These are phyloP conservation scores for Nibea albiflora DNA, from an alignment of 2,113 vertebrate genomes.

Conservation along the genomic window DNA sequence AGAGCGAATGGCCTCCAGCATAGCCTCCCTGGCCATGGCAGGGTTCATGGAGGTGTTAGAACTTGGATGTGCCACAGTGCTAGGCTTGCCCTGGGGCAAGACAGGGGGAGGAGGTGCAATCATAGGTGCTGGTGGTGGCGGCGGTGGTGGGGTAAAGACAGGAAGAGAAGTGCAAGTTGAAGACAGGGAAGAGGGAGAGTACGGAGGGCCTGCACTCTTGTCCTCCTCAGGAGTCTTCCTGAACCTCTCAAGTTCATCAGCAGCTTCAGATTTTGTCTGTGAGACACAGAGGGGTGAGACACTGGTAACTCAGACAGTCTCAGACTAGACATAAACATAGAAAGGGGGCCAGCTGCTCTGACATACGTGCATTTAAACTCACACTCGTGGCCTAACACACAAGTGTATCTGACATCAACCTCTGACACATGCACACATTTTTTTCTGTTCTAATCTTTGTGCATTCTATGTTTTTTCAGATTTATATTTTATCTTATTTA, in stretches of 20 bases:
- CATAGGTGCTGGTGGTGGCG: constrained; percentile 49
- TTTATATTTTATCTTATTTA: constrained; percentile 13
- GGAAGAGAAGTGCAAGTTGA: constrained; percentile 49
- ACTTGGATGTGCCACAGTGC: constrained; percentile 43
- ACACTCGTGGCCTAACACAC: not conserved
- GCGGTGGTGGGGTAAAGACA: constrained; percentile 38
- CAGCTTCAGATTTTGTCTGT: constrained; percentile 88
- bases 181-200: constrained; percentile 36
- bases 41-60: constrained; percentile 51
- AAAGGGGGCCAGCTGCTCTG: not conserved
- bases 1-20: constrained; percentile 94
- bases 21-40: constrained; percentile 84
- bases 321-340: constrained; percentile 11
- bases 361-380: constrained; percentile 6
- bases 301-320: constrained; percentile 1
- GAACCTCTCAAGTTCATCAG: constrained; percentile 84
- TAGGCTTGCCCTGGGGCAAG: constrained; percentile 51
- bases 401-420: not conserved
- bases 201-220: constrained; percentile 39
- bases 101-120: constrained; percentile 46
- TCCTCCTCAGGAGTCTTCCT: constrained; percentile 61
- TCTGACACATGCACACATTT: not conserved
- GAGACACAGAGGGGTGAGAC: constrained; percentile 34
- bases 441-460: not conserved
- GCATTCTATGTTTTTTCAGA: not conserved